Percentiles rank a stretch among this genome's conserved stretches.
Conservation (phyloP, 2,888 invertebrate species). For the Drosophila affinis region DNA sequence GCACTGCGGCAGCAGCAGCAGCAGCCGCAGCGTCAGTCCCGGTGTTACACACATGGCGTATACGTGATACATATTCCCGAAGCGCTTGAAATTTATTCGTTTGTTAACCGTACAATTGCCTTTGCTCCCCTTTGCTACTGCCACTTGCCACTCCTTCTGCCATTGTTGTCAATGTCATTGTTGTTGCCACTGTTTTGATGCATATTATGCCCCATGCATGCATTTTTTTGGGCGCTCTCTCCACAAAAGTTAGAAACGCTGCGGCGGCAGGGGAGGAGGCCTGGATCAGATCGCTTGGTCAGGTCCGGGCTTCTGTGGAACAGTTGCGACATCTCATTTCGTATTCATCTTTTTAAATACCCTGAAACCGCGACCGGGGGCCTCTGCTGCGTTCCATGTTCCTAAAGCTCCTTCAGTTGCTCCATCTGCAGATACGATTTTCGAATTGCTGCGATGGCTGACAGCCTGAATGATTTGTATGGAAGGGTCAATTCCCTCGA, state of each 20-base stretch:
- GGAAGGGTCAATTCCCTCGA: no score
- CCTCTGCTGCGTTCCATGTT: no score
- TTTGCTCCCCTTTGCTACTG: slow-evolving; percentile 7
- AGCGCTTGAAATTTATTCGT: slow-evolving; percentile 47
- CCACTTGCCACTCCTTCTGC: slow-evolving; percentile 8
- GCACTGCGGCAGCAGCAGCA: slow-evolving; percentile 51
- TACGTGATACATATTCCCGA: slow-evolving; percentile 57
- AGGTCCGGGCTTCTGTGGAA: neutral
- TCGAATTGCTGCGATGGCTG: no score
- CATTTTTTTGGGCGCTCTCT: slow-evolving; percentile 15
- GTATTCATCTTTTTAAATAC: slow-evolving; percentile 50
- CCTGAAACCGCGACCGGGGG: slow-evolving; percentile 3
- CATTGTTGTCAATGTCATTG: slow-evolving; percentile 30
- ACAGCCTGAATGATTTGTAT: no score
- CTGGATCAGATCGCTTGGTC: no score
- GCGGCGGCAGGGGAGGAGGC: no score
- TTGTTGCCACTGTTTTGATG: slow-evolving; percentile 20
- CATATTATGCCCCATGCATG: slow-evolving; percentile 22
- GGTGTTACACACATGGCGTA: slow-evolving; percentile 46
- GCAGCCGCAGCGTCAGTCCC: slow-evolving; percentile 38
- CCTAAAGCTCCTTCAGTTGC: no score
- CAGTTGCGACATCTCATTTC: slow-evolving; percentile 61
- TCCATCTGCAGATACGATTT: no score
- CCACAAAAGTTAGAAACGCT: slow-evolving; percentile 26
- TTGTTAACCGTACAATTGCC: slow-evolving; percentile 12